Percentiles rank a stretch among this genome's conserved stretches.
Conservation (phyloP, 2,113 vertebrate species). For the Chunga burmeisteri region DNA sequence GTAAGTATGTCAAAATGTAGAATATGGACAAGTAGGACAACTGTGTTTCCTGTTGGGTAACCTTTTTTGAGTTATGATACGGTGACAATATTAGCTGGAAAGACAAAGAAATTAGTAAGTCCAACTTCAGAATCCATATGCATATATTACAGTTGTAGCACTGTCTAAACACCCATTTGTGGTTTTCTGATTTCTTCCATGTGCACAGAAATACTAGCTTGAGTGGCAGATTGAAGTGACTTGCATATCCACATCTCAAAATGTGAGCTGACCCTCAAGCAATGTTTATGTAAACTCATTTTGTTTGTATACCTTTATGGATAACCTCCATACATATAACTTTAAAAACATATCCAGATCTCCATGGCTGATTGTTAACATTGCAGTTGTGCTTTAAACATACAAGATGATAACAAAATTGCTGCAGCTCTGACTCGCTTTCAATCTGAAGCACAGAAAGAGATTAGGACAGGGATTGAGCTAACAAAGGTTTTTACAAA, state of each 20-base stretch:
- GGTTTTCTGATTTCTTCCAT: background rate
- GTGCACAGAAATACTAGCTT: background rate
- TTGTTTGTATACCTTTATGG: background rate
- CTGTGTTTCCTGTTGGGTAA: background rate
- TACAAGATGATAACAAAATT: background rate
- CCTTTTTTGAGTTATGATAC: background rate
- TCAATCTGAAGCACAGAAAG: background rate
- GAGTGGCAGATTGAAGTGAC: background rate
- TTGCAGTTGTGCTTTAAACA: background rate
- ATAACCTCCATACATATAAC: background rate
- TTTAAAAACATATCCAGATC: background rate
- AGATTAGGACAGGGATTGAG: background rate
- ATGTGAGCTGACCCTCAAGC: background rate
- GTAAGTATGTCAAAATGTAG: slow-evolving; percentile 78
- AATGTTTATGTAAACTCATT: background rate
- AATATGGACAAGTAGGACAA: background rate
- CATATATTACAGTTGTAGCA: background rate
- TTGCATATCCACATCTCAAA: background rate
- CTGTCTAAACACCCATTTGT: background rate
- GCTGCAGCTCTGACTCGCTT: background rate
- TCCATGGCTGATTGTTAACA: background rate
- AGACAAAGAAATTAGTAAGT: background rate
- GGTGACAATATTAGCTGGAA: background rate
- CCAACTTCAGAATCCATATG: background rate
- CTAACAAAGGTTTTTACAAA: background rate